Evolutionary conservation across 2,113 vertebrate species (phyloP).

Genomic region (Pseudois nayaur): DNA sequence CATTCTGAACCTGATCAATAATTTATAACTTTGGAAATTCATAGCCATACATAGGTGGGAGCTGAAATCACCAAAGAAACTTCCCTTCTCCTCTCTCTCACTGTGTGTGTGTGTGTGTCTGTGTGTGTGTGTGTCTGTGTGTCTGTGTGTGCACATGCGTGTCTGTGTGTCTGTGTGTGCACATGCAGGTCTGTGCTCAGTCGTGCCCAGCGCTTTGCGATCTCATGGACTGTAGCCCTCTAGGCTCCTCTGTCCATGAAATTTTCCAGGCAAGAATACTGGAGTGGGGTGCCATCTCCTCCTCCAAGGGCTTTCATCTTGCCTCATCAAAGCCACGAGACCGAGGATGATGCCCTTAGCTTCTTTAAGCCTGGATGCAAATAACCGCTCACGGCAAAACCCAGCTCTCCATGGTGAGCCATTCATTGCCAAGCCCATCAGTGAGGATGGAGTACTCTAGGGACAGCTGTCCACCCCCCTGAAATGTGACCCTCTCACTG

Average conservation of each 20-base stretch:
- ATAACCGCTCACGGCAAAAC: conserved; percentile 64
- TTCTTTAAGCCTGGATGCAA: conserved; percentile 76
- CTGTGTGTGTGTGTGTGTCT: neutral
- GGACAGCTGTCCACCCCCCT: conserved; percentile 69
- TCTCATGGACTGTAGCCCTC: neutral
- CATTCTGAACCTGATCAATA: neutral
- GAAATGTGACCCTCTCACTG: conserved; percentile 62
- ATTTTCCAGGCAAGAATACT: neutral
- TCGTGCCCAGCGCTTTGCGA: neutral
- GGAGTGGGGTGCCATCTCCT: neutral
- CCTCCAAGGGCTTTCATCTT: neutral
- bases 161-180: no score
- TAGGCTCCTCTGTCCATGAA: neutral
- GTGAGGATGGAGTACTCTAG: conserved; percentile 60
- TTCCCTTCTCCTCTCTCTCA: neutral
- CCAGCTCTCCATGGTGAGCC: conserved; percentile 63
- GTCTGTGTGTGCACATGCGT: neutral
- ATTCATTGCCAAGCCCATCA: conserved; percentile 65
- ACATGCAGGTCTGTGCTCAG: fast-evolving
- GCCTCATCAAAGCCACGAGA: neutral
- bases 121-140: neutral
- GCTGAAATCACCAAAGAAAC: neutral
- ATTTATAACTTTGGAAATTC: neutral
- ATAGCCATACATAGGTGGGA: neutral
- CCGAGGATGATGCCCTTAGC: conserved; percentile 45